Conservation (phyloP, 2,797 vertebrate species). For the Platyrinchus mystaceus region DNA sequence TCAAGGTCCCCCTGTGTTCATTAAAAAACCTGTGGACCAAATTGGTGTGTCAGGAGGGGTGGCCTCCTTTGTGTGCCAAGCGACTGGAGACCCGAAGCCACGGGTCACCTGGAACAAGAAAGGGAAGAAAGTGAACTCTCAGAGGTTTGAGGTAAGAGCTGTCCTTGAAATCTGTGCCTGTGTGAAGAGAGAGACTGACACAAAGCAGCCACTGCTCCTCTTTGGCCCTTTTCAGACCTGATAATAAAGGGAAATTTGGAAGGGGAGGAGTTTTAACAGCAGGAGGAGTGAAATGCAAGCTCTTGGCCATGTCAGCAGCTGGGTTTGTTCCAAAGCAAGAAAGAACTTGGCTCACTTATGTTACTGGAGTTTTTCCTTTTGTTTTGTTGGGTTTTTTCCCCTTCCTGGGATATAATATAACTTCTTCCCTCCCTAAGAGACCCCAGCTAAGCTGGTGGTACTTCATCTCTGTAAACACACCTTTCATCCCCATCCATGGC, state of each 20-base stretch:
- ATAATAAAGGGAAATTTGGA: not conserved
- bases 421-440: not conserved
- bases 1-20: conserved; percentile 84
- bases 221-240: not conserved
- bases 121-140: conserved; percentile 96
- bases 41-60: conserved; percentile 95
- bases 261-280: not conserved
- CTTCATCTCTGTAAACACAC: not conserved
- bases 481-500: not conserved
- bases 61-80: conserved; percentile 96
- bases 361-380: not conserved
- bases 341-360: not conserved
- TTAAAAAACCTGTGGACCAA: conserved; percentile 91
- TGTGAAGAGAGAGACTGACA: not conserved
- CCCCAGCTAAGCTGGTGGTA: not conserved
- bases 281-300: conserved; percentile 16
- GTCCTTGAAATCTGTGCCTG: not conserved
- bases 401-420: not conserved
- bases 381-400: not conserved
- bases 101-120: conserved; percentile 97
- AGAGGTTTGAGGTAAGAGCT: conserved; percentile 90
- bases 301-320: conserved; percentile 13
- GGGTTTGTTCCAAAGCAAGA: conserved; percentile 28
- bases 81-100: conserved; percentile 91
- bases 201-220: not conserved